A percentile compares a stretch with the other conserved stretches of the same genome.
Evolutionary conservation across 2,888 invertebrate genomes (phyloP).

Genomic region (Aspidiotus rigidus): DNA sequence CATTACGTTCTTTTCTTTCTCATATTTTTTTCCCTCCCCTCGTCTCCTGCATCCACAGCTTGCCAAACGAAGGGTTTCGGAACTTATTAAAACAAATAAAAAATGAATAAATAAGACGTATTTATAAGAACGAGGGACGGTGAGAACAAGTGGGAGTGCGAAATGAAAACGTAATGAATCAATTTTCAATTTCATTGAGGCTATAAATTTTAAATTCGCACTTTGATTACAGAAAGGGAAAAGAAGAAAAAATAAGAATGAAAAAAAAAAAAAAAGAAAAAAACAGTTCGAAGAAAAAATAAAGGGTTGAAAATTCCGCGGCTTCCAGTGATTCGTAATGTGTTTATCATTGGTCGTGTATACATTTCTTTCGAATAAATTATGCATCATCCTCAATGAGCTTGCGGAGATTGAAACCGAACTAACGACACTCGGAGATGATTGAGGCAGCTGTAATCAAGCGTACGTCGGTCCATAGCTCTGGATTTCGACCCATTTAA

Average conservation of each 20-base stretch:
- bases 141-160: conserved; percentile 31
- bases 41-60: not conserved
- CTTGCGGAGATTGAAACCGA: too few species aligned
- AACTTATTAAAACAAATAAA: conserved; percentile 32
- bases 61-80: conserved; percentile 25
- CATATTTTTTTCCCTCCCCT: conserved; percentile 20
- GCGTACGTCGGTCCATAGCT: too few species aligned
- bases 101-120: conserved; percentile 31
- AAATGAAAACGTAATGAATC: conserved; percentile 32
- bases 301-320: conserved; percentile 26
- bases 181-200: conserved; percentile 32
- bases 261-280: conserved; percentile 15
- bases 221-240: conserved; percentile 22
- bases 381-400: too few species aligned
- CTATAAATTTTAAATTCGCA: conserved; percentile 32
- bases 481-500: too few species aligned
- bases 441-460: too few species aligned
- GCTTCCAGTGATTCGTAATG: conserved; percentile 14
- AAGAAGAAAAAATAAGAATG: too few species aligned
- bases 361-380: too few species aligned
- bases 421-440: too few species aligned
- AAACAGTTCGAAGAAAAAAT: conserved; percentile 21
- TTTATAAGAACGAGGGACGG: conserved; percentile 20
- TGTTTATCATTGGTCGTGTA: not conserved
- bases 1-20: conserved; percentile 9